These are phyloP conservation scores for Cottus gobio DNA, from an alignment of 2,113 vertebrate species.

Conservation along the genomic window DNA sequence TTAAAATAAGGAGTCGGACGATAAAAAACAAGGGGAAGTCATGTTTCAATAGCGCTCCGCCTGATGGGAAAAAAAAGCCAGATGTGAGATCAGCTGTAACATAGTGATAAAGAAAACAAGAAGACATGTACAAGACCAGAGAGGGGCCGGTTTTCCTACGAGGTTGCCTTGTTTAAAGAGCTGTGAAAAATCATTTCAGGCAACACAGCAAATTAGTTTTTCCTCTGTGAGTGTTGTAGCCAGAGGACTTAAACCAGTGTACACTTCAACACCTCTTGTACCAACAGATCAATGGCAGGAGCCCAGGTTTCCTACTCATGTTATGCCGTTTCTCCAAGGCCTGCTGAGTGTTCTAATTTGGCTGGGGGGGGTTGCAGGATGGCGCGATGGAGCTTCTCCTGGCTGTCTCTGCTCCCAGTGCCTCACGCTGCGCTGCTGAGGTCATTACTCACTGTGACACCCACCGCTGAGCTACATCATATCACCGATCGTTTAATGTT, in stretches of 20 bases:
- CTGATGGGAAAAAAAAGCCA: background rate
- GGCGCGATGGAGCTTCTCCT: constrained; percentile 50
- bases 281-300: constrained; percentile 62
- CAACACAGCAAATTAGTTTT: constrained; percentile 29
- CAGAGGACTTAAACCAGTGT: constrained; percentile 22
- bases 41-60: background rate
- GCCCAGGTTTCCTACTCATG: constrained; percentile 47
- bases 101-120: background rate
- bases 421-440: constrained; percentile 46
- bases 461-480: constrained; percentile 68
- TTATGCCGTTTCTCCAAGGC: constrained; percentile 62
- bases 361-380: too few species aligned
- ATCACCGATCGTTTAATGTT: constrained; percentile 68
- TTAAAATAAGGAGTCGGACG: background rate
- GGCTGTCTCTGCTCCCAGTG: constrained; percentile 35
- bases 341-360: constrained; percentile 63
- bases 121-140: background rate
- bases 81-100: background rate
- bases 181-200: constrained; percentile 40
- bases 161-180: constrained; percentile 1
- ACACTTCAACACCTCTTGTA: constrained; percentile 35
- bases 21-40: background rate
- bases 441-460: constrained; percentile 77
- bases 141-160: background rate
- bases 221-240: constrained; percentile 16